phyloP scores from a whole-genome alignment of 2,888 invertebrate species.

The Parnassius apollo region DNA sequence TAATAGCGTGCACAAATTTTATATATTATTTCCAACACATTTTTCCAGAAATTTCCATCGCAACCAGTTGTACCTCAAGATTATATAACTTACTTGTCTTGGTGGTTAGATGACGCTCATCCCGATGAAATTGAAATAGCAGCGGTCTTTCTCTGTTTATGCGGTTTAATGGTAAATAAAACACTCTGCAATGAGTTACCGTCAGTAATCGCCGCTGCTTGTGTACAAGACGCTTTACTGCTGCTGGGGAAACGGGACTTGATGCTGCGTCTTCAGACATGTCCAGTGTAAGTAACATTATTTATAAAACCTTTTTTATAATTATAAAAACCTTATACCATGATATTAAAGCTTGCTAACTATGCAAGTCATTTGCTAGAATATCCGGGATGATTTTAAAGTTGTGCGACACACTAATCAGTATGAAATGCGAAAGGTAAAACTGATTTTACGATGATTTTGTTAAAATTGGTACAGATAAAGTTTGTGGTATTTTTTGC shows the following conservation, averaged over 20 bases:
- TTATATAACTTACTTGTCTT: conserved; percentile 57
- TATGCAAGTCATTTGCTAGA: too few species aligned
- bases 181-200: conserved; percentile 49
- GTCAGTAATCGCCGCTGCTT: conserved; percentile 57
- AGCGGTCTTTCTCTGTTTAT: conserved; percentile 60
- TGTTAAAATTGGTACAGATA: too few species aligned
- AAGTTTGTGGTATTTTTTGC: too few species aligned
- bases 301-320: not conserved
- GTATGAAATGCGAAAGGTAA: too few species aligned
- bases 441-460: too few species aligned
- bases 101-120: conserved; percentile 49
- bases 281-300: conserved; percentile 49
- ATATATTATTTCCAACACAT: too few species aligned
- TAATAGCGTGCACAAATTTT: too few species aligned
- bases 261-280: conserved; percentile 39
- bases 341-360: too few species aligned
- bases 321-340: too few species aligned
- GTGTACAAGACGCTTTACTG: conserved; percentile 53
- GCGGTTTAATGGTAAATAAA: conserved; percentile 54
- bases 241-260: conserved; percentile 45
- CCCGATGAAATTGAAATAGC: conserved; percentile 55
- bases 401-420: too few species aligned
- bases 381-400: too few species aligned
- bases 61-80: conserved; percentile 62
- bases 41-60: conserved; percentile 53